Evolutionary conservation across 2,888 invertebrate genomes (phyloP), one percentile per base, ranked within the genome.

Genomic region (Drosophila cracens): DNA sequence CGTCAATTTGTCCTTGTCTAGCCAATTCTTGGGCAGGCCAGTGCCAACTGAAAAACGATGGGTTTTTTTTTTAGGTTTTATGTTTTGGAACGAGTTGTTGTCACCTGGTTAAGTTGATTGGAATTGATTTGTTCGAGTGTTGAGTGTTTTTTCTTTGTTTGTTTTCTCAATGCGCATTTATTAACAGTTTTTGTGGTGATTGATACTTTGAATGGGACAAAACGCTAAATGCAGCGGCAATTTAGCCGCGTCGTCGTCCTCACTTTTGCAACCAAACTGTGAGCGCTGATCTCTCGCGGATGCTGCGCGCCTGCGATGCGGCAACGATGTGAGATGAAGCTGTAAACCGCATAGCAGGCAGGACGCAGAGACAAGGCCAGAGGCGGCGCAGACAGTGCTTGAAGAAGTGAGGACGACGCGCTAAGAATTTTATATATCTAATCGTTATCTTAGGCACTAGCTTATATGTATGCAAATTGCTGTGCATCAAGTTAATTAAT

Each of bases 91-190:
- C 40, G 53, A 36, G 34, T 18, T 49, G 33, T 34, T 46, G 58
- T 25, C 46, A 48, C 27, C 59, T 59, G 59, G 13, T 34, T 27
- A 48, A 21, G 21, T 34, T 13, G 8, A 34, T 27, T 10, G 29
- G 48, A 34, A 54, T 52, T 53, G 36, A 38, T 53, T 63, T 51
- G 21, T 61, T 70, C 21, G 40, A 29, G 51, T 40, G 46, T 68
- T 72, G 62, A 53, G 46, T 65, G 48, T 56, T 57, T 49, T 34
- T 34, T 61, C n/a, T 38, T 8, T 56, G 56, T 38, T 29, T 29
- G n/a, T 67, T 70, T 89, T 86, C 82, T 83, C 82, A 85, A 77
- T 87, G 76, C 84, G 87, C 89, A 83, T 87, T 87, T 87, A 89
- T 87, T 89, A 76, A 80, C 72, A 70, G 51, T 68, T 71, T 73